Conservation (phyloP, 2,797 vertebrate genomes). For the Valencia hispanica region DNA sequence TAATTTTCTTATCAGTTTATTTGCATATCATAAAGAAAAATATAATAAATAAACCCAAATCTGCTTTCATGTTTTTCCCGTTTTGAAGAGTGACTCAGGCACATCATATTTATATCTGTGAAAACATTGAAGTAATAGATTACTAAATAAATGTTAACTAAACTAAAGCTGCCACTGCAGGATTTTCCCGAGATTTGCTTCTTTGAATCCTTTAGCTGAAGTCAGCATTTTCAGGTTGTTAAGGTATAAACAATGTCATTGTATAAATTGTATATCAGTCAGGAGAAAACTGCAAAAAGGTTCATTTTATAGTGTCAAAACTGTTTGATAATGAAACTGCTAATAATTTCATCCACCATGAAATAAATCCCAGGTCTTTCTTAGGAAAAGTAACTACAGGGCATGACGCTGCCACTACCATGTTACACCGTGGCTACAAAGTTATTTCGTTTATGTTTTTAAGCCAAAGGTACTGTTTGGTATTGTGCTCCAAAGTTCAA, state of each 20-base stretch:
- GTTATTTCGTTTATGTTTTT: not conserved
- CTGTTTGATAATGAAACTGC: not conserved
- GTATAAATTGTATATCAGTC: slow-evolving; percentile 1
- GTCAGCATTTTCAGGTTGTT: not conserved
- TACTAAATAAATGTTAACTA: not conserved
- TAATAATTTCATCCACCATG: not conserved
- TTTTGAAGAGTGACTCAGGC: not conserved
- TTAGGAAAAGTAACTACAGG: not conserved
- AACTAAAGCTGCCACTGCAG: not conserved
- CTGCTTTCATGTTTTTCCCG: not conserved
- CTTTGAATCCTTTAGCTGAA: not conserved
- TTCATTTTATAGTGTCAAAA: not conserved
- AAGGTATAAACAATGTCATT: not conserved
- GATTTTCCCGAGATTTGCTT: not conserved
- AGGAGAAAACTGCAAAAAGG: not conserved
- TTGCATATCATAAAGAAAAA: not conserved
- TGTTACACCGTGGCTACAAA: too few relatives aligned
- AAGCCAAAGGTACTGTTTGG: not conserved
- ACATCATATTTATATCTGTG: not conserved
- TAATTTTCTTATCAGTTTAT: not conserved
- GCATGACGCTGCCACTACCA: not conserved
- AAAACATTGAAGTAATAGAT: not conserved
- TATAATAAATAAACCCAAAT: not conserved
- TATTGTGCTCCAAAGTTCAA: not conserved
- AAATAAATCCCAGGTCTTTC: not conserved